These are phyloP conservation scores for Cryptocephalus moraei DNA, from an alignment of 2,888 invertebrate species.

Conservation along the genomic window DNA sequence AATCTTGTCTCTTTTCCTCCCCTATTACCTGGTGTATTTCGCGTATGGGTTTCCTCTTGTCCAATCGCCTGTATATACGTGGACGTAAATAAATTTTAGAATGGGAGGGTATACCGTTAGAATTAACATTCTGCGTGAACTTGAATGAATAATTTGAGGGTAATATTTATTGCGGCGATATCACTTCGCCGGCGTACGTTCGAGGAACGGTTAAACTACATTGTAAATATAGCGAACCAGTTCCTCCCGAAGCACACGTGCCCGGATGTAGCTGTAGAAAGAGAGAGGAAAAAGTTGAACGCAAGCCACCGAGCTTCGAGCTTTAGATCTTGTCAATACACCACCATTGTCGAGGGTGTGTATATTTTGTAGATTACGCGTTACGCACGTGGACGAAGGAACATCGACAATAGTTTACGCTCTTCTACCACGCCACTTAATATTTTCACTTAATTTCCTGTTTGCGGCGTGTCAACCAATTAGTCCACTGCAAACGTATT, in stretches of 20 bases:
- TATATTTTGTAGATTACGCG: slow-evolving; percentile 15
- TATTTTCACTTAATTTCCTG: slow-evolving; percentile 1
- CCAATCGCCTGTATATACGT: too few species aligned
- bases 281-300: slow-evolving; percentile 19
- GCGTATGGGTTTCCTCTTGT: too few species aligned
- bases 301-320: slow-evolving; percentile 10
- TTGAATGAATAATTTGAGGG: slow-evolving; percentile 22
- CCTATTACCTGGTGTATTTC: too few species aligned
- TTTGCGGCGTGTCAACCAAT: too few species aligned
- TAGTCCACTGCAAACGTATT: too few species aligned
- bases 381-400: slow-evolving; percentile 11
- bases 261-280: slow-evolving; percentile 21
- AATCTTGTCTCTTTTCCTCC: too few species aligned
- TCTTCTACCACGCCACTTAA: slow-evolving; percentile 8
- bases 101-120: too few species aligned
- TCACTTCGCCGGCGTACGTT: slow-evolving; percentile 25
- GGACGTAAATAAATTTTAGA: too few species aligned
- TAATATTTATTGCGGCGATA: slow-evolving; percentile 22
- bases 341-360: slow-evolving; percentile 13
- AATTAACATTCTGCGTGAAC: background rate
- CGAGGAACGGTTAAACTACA: slow-evolving; percentile 24
- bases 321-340: slow-evolving; percentile 13
- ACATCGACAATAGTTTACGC: slow-evolving; percentile 9
- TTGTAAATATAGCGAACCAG: slow-evolving; percentile 15
- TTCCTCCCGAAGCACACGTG: slow-evolving; percentile 23